phyloP scores from a whole-genome alignment of 2,113 vertebrate genomes.

The Dinomys branickii region DNA sequence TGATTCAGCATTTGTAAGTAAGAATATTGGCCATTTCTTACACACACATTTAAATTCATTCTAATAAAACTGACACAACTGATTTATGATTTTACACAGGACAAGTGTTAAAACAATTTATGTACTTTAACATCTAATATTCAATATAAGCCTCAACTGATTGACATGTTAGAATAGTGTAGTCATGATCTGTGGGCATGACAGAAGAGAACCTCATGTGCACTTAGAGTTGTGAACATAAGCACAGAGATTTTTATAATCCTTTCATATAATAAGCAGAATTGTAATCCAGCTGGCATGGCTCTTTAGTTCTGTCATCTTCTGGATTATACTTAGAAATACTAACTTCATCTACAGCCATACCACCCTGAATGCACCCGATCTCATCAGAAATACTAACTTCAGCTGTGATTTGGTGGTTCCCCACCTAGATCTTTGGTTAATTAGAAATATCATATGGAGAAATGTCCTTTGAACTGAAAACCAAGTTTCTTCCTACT shows the following conservation, averaged over 20 bases:
- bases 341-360: too few relatives aligned
- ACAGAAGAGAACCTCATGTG: neutral
- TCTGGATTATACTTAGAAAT: neutral
- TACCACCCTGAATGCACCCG: too few relatives aligned
- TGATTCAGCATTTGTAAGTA: neutral
- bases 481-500: rapidly evolving
- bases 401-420: neutral
- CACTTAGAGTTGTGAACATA: neutral
- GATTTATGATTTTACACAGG: neutral
- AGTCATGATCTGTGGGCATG: neutral
- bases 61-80: neutral
- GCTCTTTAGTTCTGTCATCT: neutral
- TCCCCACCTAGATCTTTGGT: neutral
- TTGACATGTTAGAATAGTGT: neutral
- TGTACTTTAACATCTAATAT: neutral
- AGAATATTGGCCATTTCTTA: neutral
- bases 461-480: neutral
- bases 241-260: neutral
- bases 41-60: conserved; percentile 4
- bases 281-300: neutral
- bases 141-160: neutral
- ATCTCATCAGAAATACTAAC: neutral
- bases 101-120: neutral
- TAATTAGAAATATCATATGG: neutral
- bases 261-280: neutral